A percentile compares a stretch with the other conserved stretches of the same genome.
Conservation (phyloP, 2,797 vertebrate genomes). For the Enteromius paludinosus region DNA sequence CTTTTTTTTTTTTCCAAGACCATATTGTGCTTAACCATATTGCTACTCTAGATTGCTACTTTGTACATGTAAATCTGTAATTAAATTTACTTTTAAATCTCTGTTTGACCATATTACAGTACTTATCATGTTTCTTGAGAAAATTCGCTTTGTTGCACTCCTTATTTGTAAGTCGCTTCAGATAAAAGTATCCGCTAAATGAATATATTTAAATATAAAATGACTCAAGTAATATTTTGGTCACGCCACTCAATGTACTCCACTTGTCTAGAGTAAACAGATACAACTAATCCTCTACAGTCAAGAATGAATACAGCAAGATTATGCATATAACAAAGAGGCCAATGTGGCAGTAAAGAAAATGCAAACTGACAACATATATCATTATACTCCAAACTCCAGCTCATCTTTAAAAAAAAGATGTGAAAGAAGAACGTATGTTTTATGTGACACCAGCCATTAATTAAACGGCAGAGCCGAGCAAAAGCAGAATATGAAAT, state of each 20-base stretch:
- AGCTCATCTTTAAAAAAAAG: background rate
- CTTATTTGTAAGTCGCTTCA: background rate
- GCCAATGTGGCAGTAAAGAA: conserved; percentile 11
- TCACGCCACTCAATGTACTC: background rate
- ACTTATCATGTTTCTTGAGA: background rate
- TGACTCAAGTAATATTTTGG: background rate
- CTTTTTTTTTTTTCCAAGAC: too few relatives aligned
- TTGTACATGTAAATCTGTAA: too few relatives aligned
- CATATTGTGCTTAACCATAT: too few relatives aligned
- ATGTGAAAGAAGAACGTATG: conserved; percentile 1
- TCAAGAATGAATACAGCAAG: background rate
- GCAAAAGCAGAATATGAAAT: conserved; percentile 33
- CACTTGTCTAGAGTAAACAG: background rate
- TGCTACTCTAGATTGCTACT: too few relatives aligned
- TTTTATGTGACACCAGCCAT: conserved; percentile 37
- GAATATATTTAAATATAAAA: background rate
- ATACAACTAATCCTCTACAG: too few relatives aligned
- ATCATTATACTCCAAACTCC: background rate
- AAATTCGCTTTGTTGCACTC: background rate
- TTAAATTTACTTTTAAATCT: too few relatives aligned
- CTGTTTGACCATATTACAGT: background rate
- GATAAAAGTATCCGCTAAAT: conserved; percentile 4
- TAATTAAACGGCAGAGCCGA: conserved; percentile 15
- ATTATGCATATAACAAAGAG: background rate
- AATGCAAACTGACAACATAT: conserved; percentile 6